These are phyloP conservation scores for Coregonus ussuriensis DNA, from an alignment of 2,797 vertebrate genomes.

Conservation along the genomic window DNA sequence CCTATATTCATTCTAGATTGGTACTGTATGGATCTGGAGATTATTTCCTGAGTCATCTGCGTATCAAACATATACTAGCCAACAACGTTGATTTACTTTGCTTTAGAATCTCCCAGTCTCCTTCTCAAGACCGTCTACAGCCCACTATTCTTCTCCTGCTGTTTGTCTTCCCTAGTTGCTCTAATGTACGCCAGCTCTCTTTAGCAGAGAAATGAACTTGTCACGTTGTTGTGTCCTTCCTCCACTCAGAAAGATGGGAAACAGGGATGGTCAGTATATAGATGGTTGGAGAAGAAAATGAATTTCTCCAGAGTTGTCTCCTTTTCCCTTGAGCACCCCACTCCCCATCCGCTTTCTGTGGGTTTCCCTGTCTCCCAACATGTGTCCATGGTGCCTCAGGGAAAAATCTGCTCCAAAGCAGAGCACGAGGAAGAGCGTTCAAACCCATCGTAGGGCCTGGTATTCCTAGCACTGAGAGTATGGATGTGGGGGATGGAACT, in stretches of 20 bases:
- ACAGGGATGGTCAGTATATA: slow-evolving; percentile 17
- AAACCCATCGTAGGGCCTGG: slow-evolving; percentile 7
- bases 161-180: not conserved
- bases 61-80: not conserved
- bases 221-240: slow-evolving; percentile 17
- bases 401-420: not conserved
- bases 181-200: not conserved
- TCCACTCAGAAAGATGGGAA: slow-evolving; percentile 17
- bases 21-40: not conserved
- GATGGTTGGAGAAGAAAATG: slow-evolving; percentile 13
- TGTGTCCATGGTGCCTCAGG: not conserved
- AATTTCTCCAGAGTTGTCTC: not conserved
- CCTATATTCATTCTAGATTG: not conserved
- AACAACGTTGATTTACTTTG: not conserved
- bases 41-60: not conserved
- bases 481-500: not conserved
- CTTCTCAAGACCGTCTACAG: not conserved
- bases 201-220: slow-evolving; percentile 5
- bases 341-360: not conserved
- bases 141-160: not conserved
- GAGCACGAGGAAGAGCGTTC: not conserved
- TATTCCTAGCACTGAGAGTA: not conserved
- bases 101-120: not conserved
- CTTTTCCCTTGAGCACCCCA: not conserved
- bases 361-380: not conserved